Base-by-base conservation (phyloP, 2,888 invertebrate genomes). In the Heliconius ismenius region DNA sequence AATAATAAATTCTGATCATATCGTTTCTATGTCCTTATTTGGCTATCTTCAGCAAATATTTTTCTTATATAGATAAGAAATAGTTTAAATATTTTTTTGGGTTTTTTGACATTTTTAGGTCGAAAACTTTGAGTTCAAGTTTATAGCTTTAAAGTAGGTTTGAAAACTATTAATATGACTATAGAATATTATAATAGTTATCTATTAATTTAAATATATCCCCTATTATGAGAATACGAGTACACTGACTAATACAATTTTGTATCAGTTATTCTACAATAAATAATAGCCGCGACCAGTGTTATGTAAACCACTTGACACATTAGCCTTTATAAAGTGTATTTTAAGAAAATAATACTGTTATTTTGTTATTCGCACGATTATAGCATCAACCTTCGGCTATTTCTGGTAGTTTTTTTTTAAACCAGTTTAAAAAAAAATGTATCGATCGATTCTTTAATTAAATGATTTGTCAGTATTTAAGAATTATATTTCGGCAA, bases 221-320 rank as follows among this genome's bases (percentile, higher is more conserved):
- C 18, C 10, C 49, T 69, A 28, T n/a, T 49, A 28, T n/a, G 49
- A 69, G 49, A 70, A 54, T 69, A 69, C 24, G n/a, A 36, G 32
- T 36, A 36, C 9, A 54, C 28, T 54, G 69, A 69, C 49, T 69
- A 69, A 69, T 69, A 54, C 13, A 58, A 58, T 32, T 58, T 58
- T n/a, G 32, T 58, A 36, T 70, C 70, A 70, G n/a, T n/a, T n/a
- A 24, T 54, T n/a, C 58, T n/a, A 32, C 32, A 24, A 58, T 70
- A 70, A 70, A 70, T 54, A 58, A 32, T 32, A n/a, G 24, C 54
- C 28, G n/a, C n/a, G 11, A 24, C 9, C 21, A 21, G 6, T 32
- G 21, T 70, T 70, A 70, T 58, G 58, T 70, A 70, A 70, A 70
- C 21, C 69, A 58, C 32, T 70, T 70, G 58, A 58, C 70, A 70